Percentiles rank a stretch among this genome's conserved stretches.
Evolutionary conservation across 30 jellyfish, hydroid and myxozoan genomes (phyloP).

Genomic region (Turritopsis dohrnii): DNA sequence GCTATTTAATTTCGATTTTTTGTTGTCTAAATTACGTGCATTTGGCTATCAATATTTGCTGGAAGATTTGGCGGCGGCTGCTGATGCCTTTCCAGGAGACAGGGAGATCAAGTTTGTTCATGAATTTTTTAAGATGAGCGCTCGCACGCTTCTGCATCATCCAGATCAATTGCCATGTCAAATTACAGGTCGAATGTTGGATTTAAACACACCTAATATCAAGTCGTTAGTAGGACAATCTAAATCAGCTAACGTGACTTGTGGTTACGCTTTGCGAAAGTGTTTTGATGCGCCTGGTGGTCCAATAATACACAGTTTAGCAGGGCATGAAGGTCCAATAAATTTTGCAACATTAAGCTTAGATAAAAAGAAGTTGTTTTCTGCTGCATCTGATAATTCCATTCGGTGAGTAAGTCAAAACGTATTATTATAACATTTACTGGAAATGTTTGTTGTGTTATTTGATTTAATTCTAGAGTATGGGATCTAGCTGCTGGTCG

Average conservation of each 20-base stretch:
- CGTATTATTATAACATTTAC: neutral
- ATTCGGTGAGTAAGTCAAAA: constrained; percentile 46
- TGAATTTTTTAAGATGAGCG: constrained; percentile 55
- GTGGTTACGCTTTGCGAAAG: constrained; percentile 48
- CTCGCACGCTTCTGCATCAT: constrained; percentile 39
- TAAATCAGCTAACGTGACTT: constrained; percentile 40
- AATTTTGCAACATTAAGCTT: constrained; percentile 39
- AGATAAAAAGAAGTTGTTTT: constrained; percentile 42
- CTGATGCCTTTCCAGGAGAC: constrained; percentile 38
- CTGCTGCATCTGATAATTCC: constrained; percentile 54
- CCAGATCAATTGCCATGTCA: constrained; percentile 69
- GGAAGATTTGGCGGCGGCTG: constrained; percentile 61
- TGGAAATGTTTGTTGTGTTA: neutral
- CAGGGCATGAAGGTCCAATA: constrained; percentile 58
- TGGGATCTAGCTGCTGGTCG: constrained; percentile 66
- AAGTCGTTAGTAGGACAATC: constrained; percentile 39
- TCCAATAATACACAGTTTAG: constrained; percentile 49
- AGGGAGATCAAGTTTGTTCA: constrained; percentile 48
- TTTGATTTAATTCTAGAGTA: constrained; percentile 40
- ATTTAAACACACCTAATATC: constrained; percentile 9
- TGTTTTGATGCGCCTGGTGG: constrained; percentile 89
- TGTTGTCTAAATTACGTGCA: constrained; percentile 49
- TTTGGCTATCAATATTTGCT: constrained; percentile 40
- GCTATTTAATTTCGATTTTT: constrained; percentile 57
- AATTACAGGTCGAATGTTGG: constrained; percentile 49